Evolutionary conservation across 2,888 invertebrate species (phyloP).

Genomic region (Sinhomidia bicolor): DNA sequence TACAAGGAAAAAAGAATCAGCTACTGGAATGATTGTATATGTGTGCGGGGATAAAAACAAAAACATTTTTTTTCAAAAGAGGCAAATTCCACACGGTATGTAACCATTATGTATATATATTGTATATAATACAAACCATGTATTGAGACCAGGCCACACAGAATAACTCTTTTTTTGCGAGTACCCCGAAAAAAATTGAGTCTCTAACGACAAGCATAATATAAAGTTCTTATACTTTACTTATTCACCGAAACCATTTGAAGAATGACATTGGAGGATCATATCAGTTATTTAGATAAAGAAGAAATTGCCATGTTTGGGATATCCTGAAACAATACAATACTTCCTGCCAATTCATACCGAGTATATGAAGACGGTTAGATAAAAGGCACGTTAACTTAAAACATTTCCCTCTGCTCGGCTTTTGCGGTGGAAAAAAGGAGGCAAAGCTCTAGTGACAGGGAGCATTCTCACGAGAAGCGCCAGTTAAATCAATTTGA

Average conservation of each 20-base stretch:
- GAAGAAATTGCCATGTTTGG: conserved; percentile 19
- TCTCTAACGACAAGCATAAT: background rate
- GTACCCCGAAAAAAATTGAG: background rate
- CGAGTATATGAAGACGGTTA: too few relatives aligned
- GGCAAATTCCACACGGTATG: background rate
- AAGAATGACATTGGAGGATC: conserved; percentile 38
- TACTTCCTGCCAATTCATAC: conserved; percentile 37
- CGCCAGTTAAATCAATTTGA: conserved; percentile 68
- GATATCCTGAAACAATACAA: conserved; percentile 59
- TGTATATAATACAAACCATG: background rate
- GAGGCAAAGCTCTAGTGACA: conserved; percentile 33
- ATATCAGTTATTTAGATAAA: conserved; percentile 45
- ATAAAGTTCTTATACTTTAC: background rate
- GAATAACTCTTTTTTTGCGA: background rate
- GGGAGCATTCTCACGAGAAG: conserved; percentile 56
- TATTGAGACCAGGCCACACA: background rate
- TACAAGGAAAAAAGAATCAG: background rate
- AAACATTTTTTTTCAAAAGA: conserved; percentile 27
- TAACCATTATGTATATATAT: background rate
- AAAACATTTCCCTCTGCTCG: background rate
- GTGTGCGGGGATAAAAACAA: conserved; percentile 29
- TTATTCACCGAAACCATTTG: conserved; percentile 30
- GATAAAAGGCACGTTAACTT: background rate
- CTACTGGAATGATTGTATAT: background rate
- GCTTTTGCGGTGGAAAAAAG: conserved; percentile 4